Evolutionary conservation across 1,140 invertebrate species (phyloP).

Genomic region (Caerostris darwini): DNA sequence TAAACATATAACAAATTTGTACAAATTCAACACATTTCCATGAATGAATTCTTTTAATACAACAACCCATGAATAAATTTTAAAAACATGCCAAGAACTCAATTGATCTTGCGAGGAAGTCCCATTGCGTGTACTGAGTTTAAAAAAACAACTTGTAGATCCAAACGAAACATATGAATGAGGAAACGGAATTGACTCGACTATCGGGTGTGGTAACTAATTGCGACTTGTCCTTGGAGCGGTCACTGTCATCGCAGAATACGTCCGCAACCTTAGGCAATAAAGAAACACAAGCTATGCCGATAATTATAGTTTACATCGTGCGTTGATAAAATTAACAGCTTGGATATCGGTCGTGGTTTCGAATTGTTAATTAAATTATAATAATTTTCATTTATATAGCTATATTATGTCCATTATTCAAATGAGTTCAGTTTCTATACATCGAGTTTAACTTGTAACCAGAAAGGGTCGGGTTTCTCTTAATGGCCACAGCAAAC

Average conservation of each 20-base stretch:
- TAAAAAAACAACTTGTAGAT: not conserved
- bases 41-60: too few species aligned
- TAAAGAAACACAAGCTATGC: not conserved
- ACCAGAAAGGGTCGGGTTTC: too few species aligned
- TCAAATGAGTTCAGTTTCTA: too few species aligned
- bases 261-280: not conserved
- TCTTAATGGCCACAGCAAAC: too few species aligned
- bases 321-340: not conserved
- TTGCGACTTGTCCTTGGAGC: constrained; percentile 8
- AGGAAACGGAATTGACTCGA: not conserved
- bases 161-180: not conserved
- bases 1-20: too few species aligned
- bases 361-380: not conserved
- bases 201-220: not conserved
- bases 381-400: not conserved
- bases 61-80: too few species aligned
- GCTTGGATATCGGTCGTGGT: not conserved
- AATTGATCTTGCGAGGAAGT: too few species aligned
- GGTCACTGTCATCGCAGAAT: not conserved
- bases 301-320: not conserved
- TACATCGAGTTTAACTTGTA: too few species aligned
- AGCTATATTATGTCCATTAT: not conserved
- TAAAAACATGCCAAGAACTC: too few species aligned
- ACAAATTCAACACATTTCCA: too few species aligned
- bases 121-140: not conserved